phyloP scores from a whole-genome alignment of 2,888 invertebrate genomes.

The Gastrophysa polygoni region DNA sequence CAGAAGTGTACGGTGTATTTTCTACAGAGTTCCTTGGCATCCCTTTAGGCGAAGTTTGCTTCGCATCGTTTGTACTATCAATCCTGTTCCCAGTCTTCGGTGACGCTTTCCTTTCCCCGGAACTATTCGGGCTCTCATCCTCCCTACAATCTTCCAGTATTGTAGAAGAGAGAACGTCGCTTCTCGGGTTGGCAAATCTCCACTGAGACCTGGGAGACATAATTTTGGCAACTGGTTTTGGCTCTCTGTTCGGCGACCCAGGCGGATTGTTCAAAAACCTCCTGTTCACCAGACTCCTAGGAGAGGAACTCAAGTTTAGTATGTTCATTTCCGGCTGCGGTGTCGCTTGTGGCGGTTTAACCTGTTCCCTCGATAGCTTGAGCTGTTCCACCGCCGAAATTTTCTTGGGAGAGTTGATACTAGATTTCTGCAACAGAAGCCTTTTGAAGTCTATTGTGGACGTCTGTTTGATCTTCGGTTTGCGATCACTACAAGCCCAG shows the following conservation, averaged over 20 bases:
- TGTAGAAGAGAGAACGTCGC: slow-evolving; percentile 84
- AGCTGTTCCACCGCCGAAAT: slow-evolving; percentile 81
- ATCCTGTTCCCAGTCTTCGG: slow-evolving; percentile 20
- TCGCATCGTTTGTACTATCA: slow-evolving; percentile 29
- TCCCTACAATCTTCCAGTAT: slow-evolving; percentile 86
- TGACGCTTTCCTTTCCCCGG: slow-evolving; percentile 61
- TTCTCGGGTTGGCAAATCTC: slow-evolving; percentile 76
- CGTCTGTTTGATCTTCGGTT: slow-evolving; percentile 66
- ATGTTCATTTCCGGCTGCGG: slow-evolving; percentile 63
- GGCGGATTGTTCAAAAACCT: slow-evolving; percentile 63
- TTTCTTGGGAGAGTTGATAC: slow-evolving; percentile 65
- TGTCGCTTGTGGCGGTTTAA: slow-evolving; percentile 37
- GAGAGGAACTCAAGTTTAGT: slow-evolving; percentile 73
- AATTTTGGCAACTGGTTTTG: slow-evolving; percentile 62
- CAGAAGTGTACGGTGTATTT: slow-evolving; percentile 33
- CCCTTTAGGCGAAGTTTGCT: slow-evolving; percentile 28
- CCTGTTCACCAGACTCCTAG: slow-evolving; percentile 70
- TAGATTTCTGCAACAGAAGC: slow-evolving; percentile 75
- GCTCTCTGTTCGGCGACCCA: slow-evolving; percentile 60
- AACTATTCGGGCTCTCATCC: slow-evolving; percentile 72
- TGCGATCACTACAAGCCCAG: slow-evolving; percentile 68
- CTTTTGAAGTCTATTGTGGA: slow-evolving; percentile 85
- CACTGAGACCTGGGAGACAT: slow-evolving; percentile 74
- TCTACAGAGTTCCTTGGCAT: slow-evolving; percentile 25
- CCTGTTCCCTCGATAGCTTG: slow-evolving; percentile 69